These are phyloP conservation scores for Parauchenoglanis ngamensis DNA, from an alignment of 2,797 vertebrate genomes.

Conservation along the genomic window DNA sequence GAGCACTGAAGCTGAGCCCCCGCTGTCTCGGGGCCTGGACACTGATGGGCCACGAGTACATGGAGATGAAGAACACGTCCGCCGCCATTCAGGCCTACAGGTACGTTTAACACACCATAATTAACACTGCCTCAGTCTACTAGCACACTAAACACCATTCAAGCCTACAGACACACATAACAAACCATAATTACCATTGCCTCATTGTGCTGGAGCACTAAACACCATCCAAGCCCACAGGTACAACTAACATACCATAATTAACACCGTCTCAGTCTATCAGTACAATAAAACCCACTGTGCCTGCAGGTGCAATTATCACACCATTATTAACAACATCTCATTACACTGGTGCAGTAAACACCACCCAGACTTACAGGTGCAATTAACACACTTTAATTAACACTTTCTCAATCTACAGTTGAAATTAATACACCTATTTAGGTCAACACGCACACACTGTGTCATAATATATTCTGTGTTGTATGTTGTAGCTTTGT, in stretches of 20 bases:
- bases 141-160: not conserved
- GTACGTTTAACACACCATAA: conserved; percentile 62
- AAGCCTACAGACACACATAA: not conserved
- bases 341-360: not conserved
- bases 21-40: conserved; percentile 98
- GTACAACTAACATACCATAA: not conserved
- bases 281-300: not conserved
- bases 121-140: not conserved
- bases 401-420: not conserved
- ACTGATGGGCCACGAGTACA: conserved; percentile 98
- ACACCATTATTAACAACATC: not conserved
- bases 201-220: not conserved
- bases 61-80: conserved; percentile 99
- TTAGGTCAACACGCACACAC: conserved; percentile 84
- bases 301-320: not conserved
- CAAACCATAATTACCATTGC: not conserved
- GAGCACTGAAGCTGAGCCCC: conserved; percentile 95
- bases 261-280: not conserved
- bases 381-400: not conserved
- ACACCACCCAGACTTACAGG: not conserved
- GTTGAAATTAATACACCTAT: not conserved
- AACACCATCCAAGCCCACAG: not conserved
- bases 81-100: conserved; percentile 98
- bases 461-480: not conserved
- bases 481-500: not conserved